phyloP scores from a whole-genome alignment of 2,797 vertebrate species.

The Forpus xanthops region DNA sequence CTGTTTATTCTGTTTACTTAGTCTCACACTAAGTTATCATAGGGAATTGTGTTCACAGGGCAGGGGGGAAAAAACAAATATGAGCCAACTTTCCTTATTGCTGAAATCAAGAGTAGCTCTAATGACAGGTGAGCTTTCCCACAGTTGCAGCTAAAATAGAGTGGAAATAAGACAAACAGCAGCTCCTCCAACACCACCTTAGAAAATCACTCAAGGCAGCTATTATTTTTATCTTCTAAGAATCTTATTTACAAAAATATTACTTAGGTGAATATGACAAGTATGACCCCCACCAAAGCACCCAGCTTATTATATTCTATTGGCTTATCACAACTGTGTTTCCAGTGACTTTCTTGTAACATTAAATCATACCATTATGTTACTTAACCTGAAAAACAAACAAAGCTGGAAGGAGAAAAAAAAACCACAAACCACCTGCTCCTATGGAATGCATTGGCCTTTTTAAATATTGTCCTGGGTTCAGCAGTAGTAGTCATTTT shows the following conservation, averaged over 20 bases:
- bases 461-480: neutral
- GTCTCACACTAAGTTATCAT: neutral
- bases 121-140: neutral
- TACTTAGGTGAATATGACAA: neutral
- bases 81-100: neutral
- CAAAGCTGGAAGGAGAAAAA: neutral
- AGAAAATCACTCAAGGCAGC: neutral
- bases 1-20: neutral
- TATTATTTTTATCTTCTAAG: slow-evolving; percentile 5
- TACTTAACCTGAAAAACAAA: neutral
- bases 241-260: neutral
- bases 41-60: neutral
- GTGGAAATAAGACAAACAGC: neutral
- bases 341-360: neutral
- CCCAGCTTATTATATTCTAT: neutral
- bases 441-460: neutral
- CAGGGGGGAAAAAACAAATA: neutral
- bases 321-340: neutral
- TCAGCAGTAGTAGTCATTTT: too few species aligned
- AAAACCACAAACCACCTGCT: fast-evolving
- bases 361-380: neutral
- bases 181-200: neutral
- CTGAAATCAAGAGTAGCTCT: neutral
- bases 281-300: neutral
- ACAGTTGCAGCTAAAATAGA: neutral